A percentile compares a stretch with the other conserved stretches of the same genome.
Evolutionary conservation across 2,888 invertebrate species (phyloP).

Genomic region (Metellina segmentata): DNA sequence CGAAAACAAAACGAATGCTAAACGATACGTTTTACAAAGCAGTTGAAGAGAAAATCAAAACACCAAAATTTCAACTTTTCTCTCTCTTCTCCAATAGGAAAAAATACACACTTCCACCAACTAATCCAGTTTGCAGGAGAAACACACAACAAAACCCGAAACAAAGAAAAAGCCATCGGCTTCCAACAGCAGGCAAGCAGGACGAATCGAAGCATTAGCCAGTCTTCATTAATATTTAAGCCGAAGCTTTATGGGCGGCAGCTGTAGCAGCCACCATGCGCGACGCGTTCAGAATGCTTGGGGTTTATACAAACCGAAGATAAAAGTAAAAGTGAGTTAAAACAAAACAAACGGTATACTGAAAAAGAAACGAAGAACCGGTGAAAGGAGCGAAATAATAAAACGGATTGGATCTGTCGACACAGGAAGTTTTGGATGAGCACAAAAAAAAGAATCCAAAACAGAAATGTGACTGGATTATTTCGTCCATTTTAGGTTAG

Average conservation of each 20-base stretch:
- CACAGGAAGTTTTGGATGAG: constrained; percentile 9
- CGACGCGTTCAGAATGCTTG: constrained; percentile 17
- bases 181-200: background rate
- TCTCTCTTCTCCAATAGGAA: background rate
- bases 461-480: background rate
- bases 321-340: constrained; percentile 24
- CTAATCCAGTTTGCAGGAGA: constrained; percentile 33
- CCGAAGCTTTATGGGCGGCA: constrained; percentile 20
- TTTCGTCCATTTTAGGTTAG: background rate
- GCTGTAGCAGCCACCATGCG: constrained; percentile 23
- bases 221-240: constrained; percentile 66
- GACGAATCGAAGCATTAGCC: constrained; percentile 31
- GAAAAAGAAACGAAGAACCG: background rate
- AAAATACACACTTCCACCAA: constrained; percentile 18
- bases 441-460: background rate
- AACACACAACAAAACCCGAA: constrained; percentile 3
- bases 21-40: background rate
- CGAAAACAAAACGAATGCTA: background rate
- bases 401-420: constrained; percentile 29
- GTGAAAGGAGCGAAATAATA: constrained; percentile 30
- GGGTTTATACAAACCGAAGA: constrained; percentile 15
- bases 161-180: constrained; percentile 16
- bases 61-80: background rate
- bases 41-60: background rate
- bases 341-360: constrained; percentile 24